Conservation (phyloP, 2,888 invertebrate species). For the Tuta absoluta region DNA sequence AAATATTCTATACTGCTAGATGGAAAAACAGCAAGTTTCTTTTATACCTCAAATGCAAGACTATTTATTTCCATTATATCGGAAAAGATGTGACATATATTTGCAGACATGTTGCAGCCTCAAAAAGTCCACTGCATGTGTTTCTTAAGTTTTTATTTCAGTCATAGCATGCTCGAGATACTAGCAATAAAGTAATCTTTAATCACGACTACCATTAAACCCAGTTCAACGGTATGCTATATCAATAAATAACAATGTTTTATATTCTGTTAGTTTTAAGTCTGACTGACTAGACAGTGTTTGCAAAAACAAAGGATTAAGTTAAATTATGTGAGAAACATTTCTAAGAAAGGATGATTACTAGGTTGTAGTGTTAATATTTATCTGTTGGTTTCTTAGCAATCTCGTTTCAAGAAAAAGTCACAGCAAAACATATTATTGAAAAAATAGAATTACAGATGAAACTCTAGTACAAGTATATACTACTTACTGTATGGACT, state of each 20-base stretch:
- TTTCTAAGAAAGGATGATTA: background rate
- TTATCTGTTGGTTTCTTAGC: background rate
- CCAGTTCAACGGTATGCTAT: slow-evolving; percentile 9
- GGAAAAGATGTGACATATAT: too few species aligned
- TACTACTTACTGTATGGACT: background rate
- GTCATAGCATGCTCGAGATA: background rate
- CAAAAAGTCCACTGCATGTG: background rate
- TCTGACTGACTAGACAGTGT: background rate
- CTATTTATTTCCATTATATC: too few species aligned
- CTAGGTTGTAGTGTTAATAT: background rate
- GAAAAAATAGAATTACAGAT: too few species aligned
- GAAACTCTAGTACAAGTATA: background rate
- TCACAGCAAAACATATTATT: too few species aligned
- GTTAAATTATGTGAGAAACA: background rate
- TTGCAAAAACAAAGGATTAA: slow-evolving; percentile 1
- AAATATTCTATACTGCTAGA: too few species aligned
- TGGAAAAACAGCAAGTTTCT: too few species aligned
- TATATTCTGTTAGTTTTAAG: slow-evolving; percentile 52
- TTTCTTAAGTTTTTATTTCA: background rate
- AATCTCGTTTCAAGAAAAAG: slow-evolving; percentile 57
- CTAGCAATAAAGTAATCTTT: background rate
- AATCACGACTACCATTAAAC: slow-evolving; percentile 12
- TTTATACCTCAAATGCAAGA: too few species aligned
- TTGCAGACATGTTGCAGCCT: too few species aligned
- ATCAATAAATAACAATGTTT: background rate